These are phyloP conservation scores for Dysidea cf. avara DNA, from an alignment of 37 sponge, comb jelly and placozoan species.

Conservation along the genomic window DNA sequence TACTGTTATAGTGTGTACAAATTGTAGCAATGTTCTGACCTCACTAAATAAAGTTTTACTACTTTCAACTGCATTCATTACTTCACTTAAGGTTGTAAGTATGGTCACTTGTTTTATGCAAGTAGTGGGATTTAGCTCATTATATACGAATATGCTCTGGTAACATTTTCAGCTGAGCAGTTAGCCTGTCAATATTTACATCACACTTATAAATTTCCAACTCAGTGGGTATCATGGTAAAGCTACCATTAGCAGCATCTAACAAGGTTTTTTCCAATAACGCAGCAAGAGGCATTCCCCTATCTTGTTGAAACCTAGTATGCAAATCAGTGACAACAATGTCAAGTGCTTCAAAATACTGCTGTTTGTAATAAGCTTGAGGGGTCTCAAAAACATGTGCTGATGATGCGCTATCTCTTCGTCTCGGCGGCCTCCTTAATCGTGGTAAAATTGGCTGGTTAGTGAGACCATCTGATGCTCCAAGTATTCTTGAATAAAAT, in stretches of 20 bases:
- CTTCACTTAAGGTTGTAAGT: constrained; percentile 14
- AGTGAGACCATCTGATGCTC: constrained; percentile 14
- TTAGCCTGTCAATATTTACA: constrained; percentile 32
- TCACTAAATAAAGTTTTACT: constrained; percentile 28
- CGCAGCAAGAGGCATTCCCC: constrained; percentile 39
- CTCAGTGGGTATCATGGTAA: no score
- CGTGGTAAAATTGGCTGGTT: constrained; percentile 29
- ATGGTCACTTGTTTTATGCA: constrained; percentile 14
- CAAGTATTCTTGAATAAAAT: constrained; percentile 24
- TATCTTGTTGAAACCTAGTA: constrained; percentile 37
- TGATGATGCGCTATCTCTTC: constrained; percentile 1
- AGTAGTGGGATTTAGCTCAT: no score
- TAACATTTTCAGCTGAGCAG: constrained; percentile 38
- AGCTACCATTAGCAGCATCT: neutral
- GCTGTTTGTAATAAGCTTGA: constrained; percentile 36
- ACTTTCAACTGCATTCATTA: constrained; percentile 23
- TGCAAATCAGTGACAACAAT: constrained; percentile 14
- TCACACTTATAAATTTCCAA: constrained; percentile 23
- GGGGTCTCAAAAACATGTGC: constrained; percentile 33
- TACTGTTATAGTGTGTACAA: constrained; percentile 52
- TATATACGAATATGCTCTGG: constrained; percentile 37
- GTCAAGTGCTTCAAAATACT: constrained; percentile 59
- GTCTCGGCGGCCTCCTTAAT: constrained; percentile 34
- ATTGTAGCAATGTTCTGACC: constrained; percentile 15
- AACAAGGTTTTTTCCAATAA: constrained; percentile 17